Evolutionary conservation across 2,113 vertebrate genomes (phyloP).

Genomic region (Spilogale gracilis): DNA sequence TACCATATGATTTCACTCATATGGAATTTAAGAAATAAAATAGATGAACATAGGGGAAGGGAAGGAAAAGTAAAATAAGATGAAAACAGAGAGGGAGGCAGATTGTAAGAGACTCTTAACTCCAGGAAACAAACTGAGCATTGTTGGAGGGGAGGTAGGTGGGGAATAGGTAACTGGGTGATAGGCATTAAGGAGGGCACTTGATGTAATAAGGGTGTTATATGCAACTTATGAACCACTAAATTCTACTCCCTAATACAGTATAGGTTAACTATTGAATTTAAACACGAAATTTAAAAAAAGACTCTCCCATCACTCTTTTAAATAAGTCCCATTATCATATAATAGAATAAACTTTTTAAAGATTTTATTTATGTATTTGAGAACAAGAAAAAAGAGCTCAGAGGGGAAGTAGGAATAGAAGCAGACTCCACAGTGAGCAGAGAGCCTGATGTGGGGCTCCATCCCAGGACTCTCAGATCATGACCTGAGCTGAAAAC

Average conservation of each 20-base stretch:
- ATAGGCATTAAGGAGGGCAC: not conserved
- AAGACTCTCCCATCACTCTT: not conserved
- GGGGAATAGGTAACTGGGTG: not conserved
- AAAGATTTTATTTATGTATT: no score
- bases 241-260: not conserved
- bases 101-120: not conserved
- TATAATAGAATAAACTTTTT: not conserved
- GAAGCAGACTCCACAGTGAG: not conserved
- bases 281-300: not conserved
- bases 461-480: not conserved
- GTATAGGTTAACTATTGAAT: not conserved
- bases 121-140: not conserved
- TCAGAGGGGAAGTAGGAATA: not conserved
- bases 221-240: not conserved
- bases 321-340: slow-evolving; percentile 49
- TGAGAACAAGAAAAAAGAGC: not conserved
- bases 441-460: not conserved
- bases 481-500: not conserved
- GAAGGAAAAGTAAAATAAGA: not conserved
- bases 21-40: not conserved
- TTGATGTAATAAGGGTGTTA: not conserved
- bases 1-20: not conserved
- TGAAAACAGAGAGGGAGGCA: not conserved
- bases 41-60: not conserved
- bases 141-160: not conserved